Base-by-base conservation (phyloP, 2,113 vertebrate genomes). In the Plecotus auritus region DNA sequence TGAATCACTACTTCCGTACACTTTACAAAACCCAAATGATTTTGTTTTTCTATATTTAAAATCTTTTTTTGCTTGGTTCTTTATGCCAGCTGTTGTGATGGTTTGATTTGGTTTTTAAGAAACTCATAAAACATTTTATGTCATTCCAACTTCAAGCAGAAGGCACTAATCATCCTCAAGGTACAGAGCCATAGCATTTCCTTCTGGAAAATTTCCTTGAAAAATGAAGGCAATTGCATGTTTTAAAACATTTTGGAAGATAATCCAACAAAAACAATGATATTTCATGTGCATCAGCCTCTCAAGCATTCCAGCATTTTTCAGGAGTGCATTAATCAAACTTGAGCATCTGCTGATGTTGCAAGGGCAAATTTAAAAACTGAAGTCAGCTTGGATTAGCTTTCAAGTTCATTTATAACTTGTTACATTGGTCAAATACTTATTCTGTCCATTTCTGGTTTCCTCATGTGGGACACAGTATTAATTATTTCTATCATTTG, bases 171-270 rank as follows among this genome's bases (percentile, higher is more conserved):
- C 37, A 30, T 66, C 40, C 72, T 92, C 28, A 85, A 64, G 7
- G n/a, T 77, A 80, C 6, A 80, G 7, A 95, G 17, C 40, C 66
- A 80, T 93, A 26, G 4, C 45, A 93, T 66, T 91, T 93, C 54
- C 70, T 93, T 87, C 72, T 85, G n/a, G 51, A 95, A 76, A 72
- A 45, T 66, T 47, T 86, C 49, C 9, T 90, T 91, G 18, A 88
- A 95, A 92, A 90, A 82, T 85, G 28, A 78, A 91, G 10, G 10
- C 22, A 89, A 10, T 18, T 93, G 26, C 16, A 73, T 18, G 6
- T 47, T 85, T 72, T 32, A 32, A 90, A 42, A 81, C 6, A 0
- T 3, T 49, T 91, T 77, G 82, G 16, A 87, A 56, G 18, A 73
- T 83, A 84, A 87, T 70, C 1, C 59, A 47, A 47, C 59, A 80